Percentiles rank a stretch among this genome's conserved stretches.
These are phyloP conservation scores for Nasonia longicornis DNA, from an alignment of 1,140 invertebrate species.

Conservation along the genomic window DNA sequence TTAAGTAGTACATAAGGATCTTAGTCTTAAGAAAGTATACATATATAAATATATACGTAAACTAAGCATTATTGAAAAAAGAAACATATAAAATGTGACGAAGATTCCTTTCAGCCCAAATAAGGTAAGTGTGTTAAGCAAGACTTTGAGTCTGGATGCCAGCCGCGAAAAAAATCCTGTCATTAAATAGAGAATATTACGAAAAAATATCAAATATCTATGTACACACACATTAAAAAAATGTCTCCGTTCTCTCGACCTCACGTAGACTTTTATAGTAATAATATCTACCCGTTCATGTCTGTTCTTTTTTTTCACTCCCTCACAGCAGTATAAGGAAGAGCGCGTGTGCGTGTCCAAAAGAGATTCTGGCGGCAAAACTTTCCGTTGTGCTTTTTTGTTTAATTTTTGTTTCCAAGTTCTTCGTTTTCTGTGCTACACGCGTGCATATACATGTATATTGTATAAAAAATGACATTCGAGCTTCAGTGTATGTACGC, in stretches of 20 bases:
- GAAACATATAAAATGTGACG: conserved; percentile 1
- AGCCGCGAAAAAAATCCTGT: conserved; percentile 24
- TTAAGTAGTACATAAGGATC: conserved; percentile 14
- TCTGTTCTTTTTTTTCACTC: conserved; percentile 17
- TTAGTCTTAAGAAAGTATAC: conserved; percentile 7
- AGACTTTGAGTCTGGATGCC: conserved; percentile 23
- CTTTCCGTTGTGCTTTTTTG: conserved; percentile 36
- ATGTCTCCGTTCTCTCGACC: conserved; percentile 47
- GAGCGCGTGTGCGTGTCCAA: conserved; percentile 43
- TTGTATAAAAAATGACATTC: conserved; percentile 1
- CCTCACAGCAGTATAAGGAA: conserved; percentile 23
- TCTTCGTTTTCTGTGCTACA: neutral
- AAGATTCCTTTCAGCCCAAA: conserved; percentile 56
- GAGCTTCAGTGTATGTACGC: conserved; percentile 10
- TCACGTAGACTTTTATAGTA: conserved; percentile 42
- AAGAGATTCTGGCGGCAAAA: conserved; percentile 39
- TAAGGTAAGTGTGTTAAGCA: conserved; percentile 58
- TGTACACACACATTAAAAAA: conserved; percentile 1
- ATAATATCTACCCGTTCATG: conserved; percentile 11
- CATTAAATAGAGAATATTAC: conserved; percentile 16
- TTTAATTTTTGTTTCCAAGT: neutral
- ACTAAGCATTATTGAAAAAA: neutral
- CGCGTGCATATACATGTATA: neutral
- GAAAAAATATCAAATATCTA: neutral
- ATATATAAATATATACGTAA: neutral